phyloP scores from a whole-genome alignment of 2,113 vertebrate species.

The Phodopus roborovskii region DNA sequence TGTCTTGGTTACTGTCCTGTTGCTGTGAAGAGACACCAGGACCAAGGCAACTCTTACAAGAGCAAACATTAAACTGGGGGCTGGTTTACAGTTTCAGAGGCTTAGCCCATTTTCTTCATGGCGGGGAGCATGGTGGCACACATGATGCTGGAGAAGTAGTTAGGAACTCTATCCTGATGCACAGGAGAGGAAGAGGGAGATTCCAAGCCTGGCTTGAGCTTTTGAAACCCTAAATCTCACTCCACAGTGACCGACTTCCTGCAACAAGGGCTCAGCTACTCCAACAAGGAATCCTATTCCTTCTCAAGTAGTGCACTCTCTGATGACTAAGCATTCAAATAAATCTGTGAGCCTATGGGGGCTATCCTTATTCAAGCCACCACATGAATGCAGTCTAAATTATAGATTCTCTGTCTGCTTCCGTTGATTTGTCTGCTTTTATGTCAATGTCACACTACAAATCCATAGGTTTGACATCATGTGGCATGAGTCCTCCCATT shows the following conservation, averaged over 20 bases:
- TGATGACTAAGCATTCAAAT: not conserved
- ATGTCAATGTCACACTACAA: not conserved
- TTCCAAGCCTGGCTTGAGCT: not conserved
- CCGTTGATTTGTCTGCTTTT: not conserved
- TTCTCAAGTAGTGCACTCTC: not conserved
- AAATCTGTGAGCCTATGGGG: not conserved
- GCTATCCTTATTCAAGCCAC: not conserved
- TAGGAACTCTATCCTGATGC: not conserved
- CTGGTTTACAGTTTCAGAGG: not conserved
- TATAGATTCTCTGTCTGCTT: not conserved
- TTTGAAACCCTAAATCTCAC: not conserved
- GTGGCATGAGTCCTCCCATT: not conserved
- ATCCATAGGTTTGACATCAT: slow-evolving; percentile 33
- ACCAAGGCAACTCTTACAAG: not conserved
- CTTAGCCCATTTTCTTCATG: not conserved
- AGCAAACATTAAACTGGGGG: not conserved
- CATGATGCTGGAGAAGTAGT: not conserved
- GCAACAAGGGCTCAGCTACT: not conserved
- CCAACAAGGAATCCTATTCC: not conserved
- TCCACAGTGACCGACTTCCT: not conserved
- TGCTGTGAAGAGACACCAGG: not conserved
- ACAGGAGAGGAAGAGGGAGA: not conserved
- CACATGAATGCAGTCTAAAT: not conserved
- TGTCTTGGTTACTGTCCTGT: not conserved
- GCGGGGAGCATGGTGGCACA: not conserved